Conservation (phyloP, 1,140 invertebrate genomes). For the Hyles vespertilio region DNA sequence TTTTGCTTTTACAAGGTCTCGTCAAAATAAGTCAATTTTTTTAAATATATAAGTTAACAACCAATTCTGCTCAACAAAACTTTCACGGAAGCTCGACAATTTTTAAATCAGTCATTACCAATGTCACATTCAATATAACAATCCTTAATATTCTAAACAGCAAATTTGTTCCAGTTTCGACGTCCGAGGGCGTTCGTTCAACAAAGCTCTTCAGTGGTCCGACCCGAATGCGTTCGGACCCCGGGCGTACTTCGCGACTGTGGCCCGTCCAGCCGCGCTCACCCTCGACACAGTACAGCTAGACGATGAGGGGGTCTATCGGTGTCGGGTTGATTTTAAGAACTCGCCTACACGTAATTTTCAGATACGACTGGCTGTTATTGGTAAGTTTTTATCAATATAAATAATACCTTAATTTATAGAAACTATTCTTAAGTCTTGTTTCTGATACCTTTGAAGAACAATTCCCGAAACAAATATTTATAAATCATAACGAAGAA, state of each 20-base stretch:
- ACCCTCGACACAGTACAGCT: slow-evolving; percentile 85
- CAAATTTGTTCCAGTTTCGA: slow-evolving; percentile 80
- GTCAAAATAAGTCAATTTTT: no score
- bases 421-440: no score
- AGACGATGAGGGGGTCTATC: slow-evolving; percentile 87
- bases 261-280: slow-evolving; percentile 82
- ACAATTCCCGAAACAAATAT: no score
- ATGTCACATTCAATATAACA: not conserved
- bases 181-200: slow-evolving; percentile 83
- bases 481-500: no score
- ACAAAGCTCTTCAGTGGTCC: slow-evolving; percentile 85
- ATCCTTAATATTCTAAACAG: no score
- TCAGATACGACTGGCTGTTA: slow-evolving; percentile 92
- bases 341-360: slow-evolving; percentile 92
- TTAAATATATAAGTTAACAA: not conserved
- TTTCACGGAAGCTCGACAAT: not conserved
- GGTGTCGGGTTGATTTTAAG: slow-evolving; percentile 91
- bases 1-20: no score
- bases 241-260: slow-evolving; percentile 84
- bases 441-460: no score
- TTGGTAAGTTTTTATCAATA: slow-evolving; percentile 81
- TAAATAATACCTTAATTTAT: no score
- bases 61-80: not conserved
- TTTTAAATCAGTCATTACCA: not conserved
- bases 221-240: slow-evolving; percentile 84